Base-by-base conservation (phyloP, 1,140 invertebrate genomes). In the Anoplophora glabripennis region DNA sequence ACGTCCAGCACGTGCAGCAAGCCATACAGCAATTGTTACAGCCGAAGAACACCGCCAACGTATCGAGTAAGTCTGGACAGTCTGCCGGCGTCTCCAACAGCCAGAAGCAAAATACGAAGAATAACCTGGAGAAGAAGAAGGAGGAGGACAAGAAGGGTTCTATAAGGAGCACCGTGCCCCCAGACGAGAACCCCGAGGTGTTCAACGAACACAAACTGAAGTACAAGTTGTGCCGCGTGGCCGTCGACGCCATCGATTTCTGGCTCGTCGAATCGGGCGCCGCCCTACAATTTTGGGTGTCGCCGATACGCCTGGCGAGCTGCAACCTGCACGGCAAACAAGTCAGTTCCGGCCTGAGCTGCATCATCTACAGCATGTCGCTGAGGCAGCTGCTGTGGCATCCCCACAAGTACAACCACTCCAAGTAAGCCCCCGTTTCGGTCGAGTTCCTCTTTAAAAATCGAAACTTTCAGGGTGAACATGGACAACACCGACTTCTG, bases 321-420 rank as follows among this genome's bases (percentile, higher is more conserved):
- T 99, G 96, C 72, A 98, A 98, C 81, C 80, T 98, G 7, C 95
- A 98, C 74, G 93, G 94, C 0, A 86, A 89, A 63, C 87, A 92
- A 67, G 93, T 93, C 7, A 89, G 91, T 64, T 89, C 88, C 15
- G 96, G 96, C 0, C 82, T 97, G 3, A 96, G 94, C n/a, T 87
- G 86, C 21, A 79, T 96, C 36, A 72, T 98, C 52, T 92, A 93
- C 33, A 86, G 89, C 58, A 84, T 93, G 55, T 78, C 86, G 45
- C 66, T 93, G 4, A 80, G 86, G 14, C 88, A 94, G 63, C 88
- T 88, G 63, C 80, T 87, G 51, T 83, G 74, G 72, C 74, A 75
- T 59, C 68, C 67, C 4, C 70, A 74, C n/a, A 74, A 73, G 53
- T 75, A 74, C 47, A 74, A 72, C 36, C 69, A 74, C 55, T 63